Conservation (phyloP, 2,888 invertebrate species). For the Mimas tiliae region DNA sequence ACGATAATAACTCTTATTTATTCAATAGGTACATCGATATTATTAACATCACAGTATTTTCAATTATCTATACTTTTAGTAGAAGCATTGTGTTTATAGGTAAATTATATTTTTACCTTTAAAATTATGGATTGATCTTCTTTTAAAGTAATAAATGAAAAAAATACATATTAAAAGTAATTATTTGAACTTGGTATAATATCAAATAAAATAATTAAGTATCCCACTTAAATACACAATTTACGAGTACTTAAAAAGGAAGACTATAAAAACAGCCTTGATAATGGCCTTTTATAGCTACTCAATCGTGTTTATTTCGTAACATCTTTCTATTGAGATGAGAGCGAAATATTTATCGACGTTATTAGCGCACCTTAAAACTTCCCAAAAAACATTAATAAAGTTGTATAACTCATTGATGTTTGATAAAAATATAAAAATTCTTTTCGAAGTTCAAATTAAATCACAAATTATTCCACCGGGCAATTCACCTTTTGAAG, state of each 20-base stretch:
- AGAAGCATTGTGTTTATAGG: too few relatives aligned
- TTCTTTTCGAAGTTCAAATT: constrained; percentile 39
- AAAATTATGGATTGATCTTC: too few relatives aligned
- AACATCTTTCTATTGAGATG: not conserved
- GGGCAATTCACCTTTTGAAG: constrained; percentile 65
- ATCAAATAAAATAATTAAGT: too few relatives aligned
- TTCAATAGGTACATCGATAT: too few relatives aligned
- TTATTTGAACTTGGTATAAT: too few relatives aligned
- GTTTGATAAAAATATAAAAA: constrained; percentile 15
- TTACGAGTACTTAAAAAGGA: not conserved
- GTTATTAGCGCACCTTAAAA: not conserved
- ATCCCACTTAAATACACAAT: not conserved
- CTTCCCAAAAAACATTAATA: not conserved
- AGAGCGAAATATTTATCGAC: not conserved
- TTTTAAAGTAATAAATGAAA: too few relatives aligned
- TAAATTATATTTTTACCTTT: too few relatives aligned
- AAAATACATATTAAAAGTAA: too few relatives aligned
- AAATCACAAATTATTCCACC: constrained; percentile 56
- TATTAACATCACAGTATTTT: too few relatives aligned
- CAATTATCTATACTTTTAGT: too few relatives aligned
- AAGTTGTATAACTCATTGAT: constrained; percentile 11
- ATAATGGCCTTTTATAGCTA: not conserved
- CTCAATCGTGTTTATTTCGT: not conserved
- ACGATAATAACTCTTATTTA: too few relatives aligned
- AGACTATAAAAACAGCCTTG: not conserved